Evolutionary conservation across 37 sponge, comb jelly and placozoan species (phyloP).

Genomic region (Eunapius fragilis): DNA sequence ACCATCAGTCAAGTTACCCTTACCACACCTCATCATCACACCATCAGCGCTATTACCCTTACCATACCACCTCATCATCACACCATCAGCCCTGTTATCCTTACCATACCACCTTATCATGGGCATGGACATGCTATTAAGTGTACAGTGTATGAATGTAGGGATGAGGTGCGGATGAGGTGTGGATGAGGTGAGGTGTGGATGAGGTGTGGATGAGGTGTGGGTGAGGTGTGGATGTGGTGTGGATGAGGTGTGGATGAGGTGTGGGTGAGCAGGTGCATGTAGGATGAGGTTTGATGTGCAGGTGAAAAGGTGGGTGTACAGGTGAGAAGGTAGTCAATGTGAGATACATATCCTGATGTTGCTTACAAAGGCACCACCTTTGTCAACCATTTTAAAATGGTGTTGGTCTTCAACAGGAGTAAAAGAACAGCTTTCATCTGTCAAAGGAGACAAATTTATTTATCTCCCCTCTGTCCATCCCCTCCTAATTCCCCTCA

Average conservation of each 20-base stretch:
- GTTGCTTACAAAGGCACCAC: conserved; percentile 41
- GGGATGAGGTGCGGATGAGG: too few relatives aligned
- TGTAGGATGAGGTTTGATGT: not conserved
- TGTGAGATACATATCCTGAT: not conserved
- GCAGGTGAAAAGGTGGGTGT: not conserved
- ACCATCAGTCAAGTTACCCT: too few relatives aligned
- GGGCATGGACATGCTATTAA: too few relatives aligned
- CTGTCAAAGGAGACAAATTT: not conserved
- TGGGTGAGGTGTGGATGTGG: not conserved
- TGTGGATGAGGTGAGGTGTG: too few relatives aligned
- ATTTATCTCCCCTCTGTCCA: too few relatives aligned
- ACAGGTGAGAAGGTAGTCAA: not conserved
- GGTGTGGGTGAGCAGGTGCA: not conserved
- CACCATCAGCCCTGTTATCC: too few relatives aligned
- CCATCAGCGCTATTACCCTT: too few relatives aligned
- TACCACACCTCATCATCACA: too few relatives aligned
- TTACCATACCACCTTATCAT: too few relatives aligned
- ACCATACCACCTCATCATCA: too few relatives aligned
- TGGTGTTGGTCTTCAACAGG: conserved; percentile 71
- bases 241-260: not conserved
- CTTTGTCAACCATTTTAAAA: conserved; percentile 55
- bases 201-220: not conserved
- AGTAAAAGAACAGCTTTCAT: conserved; percentile 16
- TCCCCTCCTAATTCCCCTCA: too few relatives aligned
- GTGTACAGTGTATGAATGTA: too few relatives aligned